Percentiles rank a stretch among this genome's conserved stretches.
phyloP scores from a whole-genome alignment of 2,113 vertebrate genomes.

The Octodon degus region DNA sequence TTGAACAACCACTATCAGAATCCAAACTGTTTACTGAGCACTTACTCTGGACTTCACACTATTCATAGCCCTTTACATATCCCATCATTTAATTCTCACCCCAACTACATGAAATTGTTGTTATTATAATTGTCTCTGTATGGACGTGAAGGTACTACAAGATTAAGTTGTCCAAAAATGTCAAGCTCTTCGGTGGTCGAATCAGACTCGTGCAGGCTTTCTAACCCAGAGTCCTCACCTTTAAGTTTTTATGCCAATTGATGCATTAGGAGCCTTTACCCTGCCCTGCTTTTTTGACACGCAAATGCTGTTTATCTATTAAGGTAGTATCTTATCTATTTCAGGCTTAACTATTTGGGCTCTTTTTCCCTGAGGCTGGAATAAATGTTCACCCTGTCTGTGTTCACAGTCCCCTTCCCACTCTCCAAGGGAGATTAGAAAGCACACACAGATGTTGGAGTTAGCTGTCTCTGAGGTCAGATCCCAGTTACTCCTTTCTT shows the following conservation, averaged over 20 bases:
- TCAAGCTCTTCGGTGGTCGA: neutral
- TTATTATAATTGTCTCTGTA: neutral
- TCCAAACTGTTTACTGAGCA: neutral
- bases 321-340: neutral
- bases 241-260: neutral
- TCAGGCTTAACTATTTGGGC: neutral
- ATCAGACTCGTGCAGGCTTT: neutral
- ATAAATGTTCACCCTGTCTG: neutral
- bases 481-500: neutral
- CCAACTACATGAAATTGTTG: neutral
- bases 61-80: neutral
- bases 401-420: neutral
- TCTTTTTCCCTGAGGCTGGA: neutral
- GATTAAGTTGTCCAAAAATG: neutral
- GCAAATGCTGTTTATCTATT: neutral
- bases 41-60: neutral
- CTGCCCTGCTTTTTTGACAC: neutral
- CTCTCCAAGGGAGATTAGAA: neutral
- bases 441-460: neutral
- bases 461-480: neutral
- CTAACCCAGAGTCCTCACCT: neutral
- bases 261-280: neutral
- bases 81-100: slow-evolving; percentile 3
- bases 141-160: neutral
- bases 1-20: neutral